These are phyloP conservation scores for Neelides folsomi DNA, from an alignment of 2,888 invertebrate genomes.

Conservation along the genomic window DNA sequence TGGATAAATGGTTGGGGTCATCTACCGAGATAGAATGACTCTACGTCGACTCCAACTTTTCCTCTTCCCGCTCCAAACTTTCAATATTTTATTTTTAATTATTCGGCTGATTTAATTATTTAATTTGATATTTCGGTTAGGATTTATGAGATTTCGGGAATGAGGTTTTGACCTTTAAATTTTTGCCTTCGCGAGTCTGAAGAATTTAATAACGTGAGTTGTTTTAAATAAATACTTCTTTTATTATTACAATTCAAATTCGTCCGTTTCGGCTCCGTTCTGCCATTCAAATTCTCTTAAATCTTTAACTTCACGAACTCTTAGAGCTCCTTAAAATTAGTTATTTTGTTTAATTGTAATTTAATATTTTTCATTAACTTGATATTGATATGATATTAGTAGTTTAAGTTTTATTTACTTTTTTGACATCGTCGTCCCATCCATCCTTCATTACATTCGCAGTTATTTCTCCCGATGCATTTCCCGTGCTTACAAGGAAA, in stretches of 20 bases:
- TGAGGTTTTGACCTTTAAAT: no score
- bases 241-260: background rate
- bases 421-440: constrained; percentile 67
- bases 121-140: no score
- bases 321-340: background rate
- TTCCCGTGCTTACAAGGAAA: constrained; percentile 64
- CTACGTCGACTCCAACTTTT: no score
- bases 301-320: background rate
- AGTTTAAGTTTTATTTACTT: constrained; percentile 41
- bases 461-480: constrained; percentile 51
- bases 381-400: background rate
- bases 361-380: background rate
- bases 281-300: background rate
- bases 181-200: no score
- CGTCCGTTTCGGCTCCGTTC: background rate
- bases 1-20: no score
- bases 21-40: no score
- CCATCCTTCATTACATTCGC: constrained; percentile 71
- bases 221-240: background rate
- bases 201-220: no score
- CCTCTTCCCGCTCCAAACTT: no score
- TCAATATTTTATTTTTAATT: no score
- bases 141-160: no score
- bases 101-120: no score
- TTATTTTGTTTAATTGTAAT: background rate